Evolutionary conservation across 2,888 invertebrate species (phyloP).

Genomic region (Clitarchus hookeri): DNA sequence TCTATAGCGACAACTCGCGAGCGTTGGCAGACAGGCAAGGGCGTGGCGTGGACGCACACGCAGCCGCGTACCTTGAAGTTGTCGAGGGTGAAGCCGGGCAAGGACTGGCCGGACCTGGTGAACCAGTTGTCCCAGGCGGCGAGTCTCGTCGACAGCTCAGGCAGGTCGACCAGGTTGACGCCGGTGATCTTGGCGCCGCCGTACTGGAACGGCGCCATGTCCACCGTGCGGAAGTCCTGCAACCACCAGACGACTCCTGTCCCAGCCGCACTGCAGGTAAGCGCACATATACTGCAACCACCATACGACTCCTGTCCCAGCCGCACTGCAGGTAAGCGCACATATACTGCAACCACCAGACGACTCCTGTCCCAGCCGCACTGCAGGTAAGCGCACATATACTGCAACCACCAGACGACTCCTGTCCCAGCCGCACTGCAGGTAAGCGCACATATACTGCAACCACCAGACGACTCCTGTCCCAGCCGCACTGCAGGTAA

Average conservation of each 20-base stretch:
- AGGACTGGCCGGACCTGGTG: constrained; percentile 28
- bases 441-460: too few relatives aligned
- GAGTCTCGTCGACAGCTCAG: constrained; percentile 42
- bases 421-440: too few relatives aligned
- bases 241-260: constrained; percentile 17
- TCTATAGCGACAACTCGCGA: too few relatives aligned
- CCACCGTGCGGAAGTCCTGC: constrained; percentile 60
- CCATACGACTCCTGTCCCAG: too few relatives aligned
- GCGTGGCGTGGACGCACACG: too few relatives aligned
- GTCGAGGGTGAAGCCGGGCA: background rate
- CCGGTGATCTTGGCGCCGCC: constrained; percentile 62
- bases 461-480: constrained; percentile 17
- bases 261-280: too few relatives aligned
- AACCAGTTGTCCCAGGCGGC: constrained; percentile 43
- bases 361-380: background rate
- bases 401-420: constrained; percentile 48
- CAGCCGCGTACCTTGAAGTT: background rate
- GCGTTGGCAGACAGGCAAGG: too few relatives aligned
- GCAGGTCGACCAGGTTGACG: constrained; percentile 57
- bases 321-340: too few relatives aligned
- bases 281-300: too few relatives aligned
- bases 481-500: too few relatives aligned
- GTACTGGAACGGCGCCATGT: constrained; percentile 58
- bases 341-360: background rate
- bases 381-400: too few relatives aligned